Evolutionary conservation across 1,140 invertebrate genomes (phyloP), one percentile per base, ranked within the genome.

Genomic region (Drosophila obscura): DNA sequence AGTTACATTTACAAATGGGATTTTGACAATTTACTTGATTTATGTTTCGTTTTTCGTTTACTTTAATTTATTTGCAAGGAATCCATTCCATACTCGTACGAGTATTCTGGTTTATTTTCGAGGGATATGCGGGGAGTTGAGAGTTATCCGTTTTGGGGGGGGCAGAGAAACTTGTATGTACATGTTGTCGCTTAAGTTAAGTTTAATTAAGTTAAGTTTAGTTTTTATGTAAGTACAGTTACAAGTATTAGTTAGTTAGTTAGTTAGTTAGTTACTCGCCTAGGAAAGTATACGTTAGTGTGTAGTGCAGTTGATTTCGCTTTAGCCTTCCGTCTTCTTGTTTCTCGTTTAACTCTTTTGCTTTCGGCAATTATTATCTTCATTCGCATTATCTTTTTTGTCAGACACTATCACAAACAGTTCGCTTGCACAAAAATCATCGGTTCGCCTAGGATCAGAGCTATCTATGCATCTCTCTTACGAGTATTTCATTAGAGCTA

Each of bases 361-460:
- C 44, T 49, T 50, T 46, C 43, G 64, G 62, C 50, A 75, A 78
- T 88, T 89, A 89, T 88, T 88, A 87, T 87, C 83, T 76, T 81
- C 78, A 79, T 78, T 87, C 71, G 71, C 71, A 55, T 73, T 76
- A 80, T 90, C 79, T 79, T 72, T 82, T 82, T 91, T 82, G 75
- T 85, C 81, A 91, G 85, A 91, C 89, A 91, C 89, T 91, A 91
- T 91, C 90, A 91, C 90, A 91, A 87, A 91, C 84, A 68, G 65
- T 82, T 85, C 71, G 71, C 72, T 74, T 77, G 66, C 71, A 66
- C 63, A 65, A 65, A 41, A 39, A 64, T 66, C 63, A 62, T 39
- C 63, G 64, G 31, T 50, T 72, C 69, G 57, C 68, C 75, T 85
- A 78, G 77, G 80, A 74, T 65, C 55, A 45, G 72, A 63, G 61